A percentile compares a stretch with the other conserved stretches of the same genome.
Conservation (phyloP, 2,888 invertebrate species). For the Thymelicus sylvestris region DNA sequence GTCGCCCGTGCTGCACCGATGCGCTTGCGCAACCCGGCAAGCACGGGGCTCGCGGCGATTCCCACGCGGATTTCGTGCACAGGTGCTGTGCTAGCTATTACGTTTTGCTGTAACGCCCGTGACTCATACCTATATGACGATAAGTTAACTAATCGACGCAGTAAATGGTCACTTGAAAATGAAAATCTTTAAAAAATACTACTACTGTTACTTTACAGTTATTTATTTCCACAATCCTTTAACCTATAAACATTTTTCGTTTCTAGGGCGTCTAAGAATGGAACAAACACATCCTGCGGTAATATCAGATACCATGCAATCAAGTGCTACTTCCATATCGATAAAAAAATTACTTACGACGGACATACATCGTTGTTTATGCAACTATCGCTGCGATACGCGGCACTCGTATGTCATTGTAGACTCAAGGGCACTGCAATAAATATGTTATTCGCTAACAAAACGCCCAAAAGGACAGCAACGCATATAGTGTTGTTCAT, state of each 20-base stretch:
- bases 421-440: conserved; percentile 56
- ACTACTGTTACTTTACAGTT: too few species aligned
- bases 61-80: conserved; percentile 83
- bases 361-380: not conserved
- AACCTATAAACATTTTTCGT: too few species aligned
- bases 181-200: too few species aligned
- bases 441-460: conserved; percentile 64
- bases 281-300: too few species aligned
- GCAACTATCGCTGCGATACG: conserved; percentile 8
- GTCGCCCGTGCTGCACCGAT: conserved; percentile 33
- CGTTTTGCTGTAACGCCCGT: not conserved
- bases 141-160: too few species aligned
- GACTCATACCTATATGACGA: not conserved
- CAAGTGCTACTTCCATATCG: too few species aligned
- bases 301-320: too few species aligned
- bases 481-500: conserved; percentile 16
- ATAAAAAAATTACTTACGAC: too few species aligned
- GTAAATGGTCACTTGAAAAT: too few species aligned
- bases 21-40: conserved; percentile 65
- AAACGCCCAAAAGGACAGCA: conserved; percentile 8
- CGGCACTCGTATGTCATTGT: conserved; percentile 1
- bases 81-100: conserved; percentile 60
- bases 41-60: conserved; percentile 65
- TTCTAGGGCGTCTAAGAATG: too few species aligned
- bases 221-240: too few species aligned